Percentiles rank a stretch among this genome's conserved stretches.
Conservation (phyloP, 1,140 invertebrate genomes). For the Ceratosolen fusciceps region DNA sequence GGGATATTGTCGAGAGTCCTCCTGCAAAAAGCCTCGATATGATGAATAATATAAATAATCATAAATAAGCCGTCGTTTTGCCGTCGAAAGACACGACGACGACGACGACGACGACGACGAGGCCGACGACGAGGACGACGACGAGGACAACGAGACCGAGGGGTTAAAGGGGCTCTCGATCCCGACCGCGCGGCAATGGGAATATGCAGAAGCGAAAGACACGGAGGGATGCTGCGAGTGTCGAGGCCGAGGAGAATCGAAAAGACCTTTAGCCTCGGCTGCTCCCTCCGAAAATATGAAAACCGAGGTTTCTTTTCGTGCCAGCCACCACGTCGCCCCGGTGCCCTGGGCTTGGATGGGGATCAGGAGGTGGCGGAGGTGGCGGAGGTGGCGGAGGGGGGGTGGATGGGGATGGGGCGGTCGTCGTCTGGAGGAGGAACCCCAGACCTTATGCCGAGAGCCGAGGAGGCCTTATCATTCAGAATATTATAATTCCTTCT, state of each 20-base stretch:
- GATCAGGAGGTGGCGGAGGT: too few relatives aligned
- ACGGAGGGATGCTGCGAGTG: not conserved
- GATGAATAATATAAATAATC: conserved; percentile 19
- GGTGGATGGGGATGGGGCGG: too few relatives aligned
- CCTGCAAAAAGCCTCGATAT: not conserved
- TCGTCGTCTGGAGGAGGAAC: too few relatives aligned
- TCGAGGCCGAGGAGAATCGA: not conserved
- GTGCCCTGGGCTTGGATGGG: too few relatives aligned
- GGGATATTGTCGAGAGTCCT: conserved; percentile 4
- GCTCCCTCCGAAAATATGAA: conserved; percentile 2
- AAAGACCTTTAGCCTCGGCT: conserved; percentile 8
- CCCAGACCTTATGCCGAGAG: too few relatives aligned
- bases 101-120: too few relatives aligned
- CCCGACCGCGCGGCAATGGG: not conserved
- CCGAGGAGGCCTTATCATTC: conserved; percentile 36
- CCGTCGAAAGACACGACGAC: too few relatives aligned
- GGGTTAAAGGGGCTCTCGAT: not conserved
- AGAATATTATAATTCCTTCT: conserved; percentile 60
- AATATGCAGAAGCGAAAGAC: not conserved
- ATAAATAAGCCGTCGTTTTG: not conserved
- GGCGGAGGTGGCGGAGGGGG: too few relatives aligned
- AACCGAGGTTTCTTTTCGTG: conserved; percentile 11
- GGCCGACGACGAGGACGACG: too few relatives aligned
- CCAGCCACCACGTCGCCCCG: not conserved
- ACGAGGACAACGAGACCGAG: too few relatives aligned